These are phyloP conservation scores for Dermolepida albohirtum DNA, from an alignment of 2,888 invertebrate genomes.

Conservation along the genomic window DNA sequence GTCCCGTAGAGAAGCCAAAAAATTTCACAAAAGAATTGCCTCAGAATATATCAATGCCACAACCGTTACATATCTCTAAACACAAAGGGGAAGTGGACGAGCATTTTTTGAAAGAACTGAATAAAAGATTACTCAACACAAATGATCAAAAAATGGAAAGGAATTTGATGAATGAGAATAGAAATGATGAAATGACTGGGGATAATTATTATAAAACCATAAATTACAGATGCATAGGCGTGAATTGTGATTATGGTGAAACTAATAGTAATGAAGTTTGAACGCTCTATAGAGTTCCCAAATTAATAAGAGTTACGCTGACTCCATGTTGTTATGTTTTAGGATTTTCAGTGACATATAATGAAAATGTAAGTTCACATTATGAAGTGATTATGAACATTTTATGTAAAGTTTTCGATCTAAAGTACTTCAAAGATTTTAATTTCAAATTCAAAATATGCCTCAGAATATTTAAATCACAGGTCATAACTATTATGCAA, in stretches of 20 bases:
- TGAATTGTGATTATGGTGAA: conserved; percentile 36
- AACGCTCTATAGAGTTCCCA: conserved; percentile 45
- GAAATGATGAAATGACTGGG: conserved; percentile 10
- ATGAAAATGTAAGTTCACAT: conserved; percentile 49
- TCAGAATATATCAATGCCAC: conserved; percentile 52
- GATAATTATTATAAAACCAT: conserved; percentile 31
- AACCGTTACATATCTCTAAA: conserved; percentile 47
- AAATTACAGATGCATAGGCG: conserved; percentile 24
- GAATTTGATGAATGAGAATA: conserved; percentile 31
- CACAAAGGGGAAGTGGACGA: conserved; percentile 45
- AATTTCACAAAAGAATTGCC: conserved; percentile 54
- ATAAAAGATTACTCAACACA: conserved; percentile 33
- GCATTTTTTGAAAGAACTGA: conserved; percentile 42
- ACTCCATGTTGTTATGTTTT: conserved; percentile 53
- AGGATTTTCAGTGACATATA: conserved; percentile 51
- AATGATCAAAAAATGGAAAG: conserved; percentile 34
- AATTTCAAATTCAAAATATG: too few species aligned
- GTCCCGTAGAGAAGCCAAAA: conserved; percentile 50
- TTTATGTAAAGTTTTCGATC: too few species aligned
- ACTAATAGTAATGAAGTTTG: conserved; percentile 40
- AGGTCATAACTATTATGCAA: too few species aligned
- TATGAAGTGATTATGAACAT: too few species aligned
- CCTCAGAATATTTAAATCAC: too few species aligned
- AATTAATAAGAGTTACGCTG: conserved; percentile 49
- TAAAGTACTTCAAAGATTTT: too few species aligned